phyloP scores from a whole-genome alignment of 1,140 invertebrate genomes.

The Eulimnadia texana region DNA sequence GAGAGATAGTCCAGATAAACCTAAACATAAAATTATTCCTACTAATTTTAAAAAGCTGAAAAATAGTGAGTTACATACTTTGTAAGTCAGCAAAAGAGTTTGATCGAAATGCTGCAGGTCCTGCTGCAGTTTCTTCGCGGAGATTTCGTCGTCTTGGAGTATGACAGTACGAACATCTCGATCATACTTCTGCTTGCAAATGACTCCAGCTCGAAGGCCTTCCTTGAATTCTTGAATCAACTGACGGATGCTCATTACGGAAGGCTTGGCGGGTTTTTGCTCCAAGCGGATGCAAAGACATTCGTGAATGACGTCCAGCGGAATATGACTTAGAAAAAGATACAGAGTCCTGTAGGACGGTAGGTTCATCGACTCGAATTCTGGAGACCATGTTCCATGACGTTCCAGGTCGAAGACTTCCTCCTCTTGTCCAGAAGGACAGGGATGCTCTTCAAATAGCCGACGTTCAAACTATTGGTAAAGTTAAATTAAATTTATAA shows the following conservation, averaged over 20 bases:
- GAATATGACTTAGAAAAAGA: slow-evolving; percentile 65
- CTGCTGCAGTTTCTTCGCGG: background rate
- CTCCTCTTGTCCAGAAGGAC: slow-evolving; percentile 22
- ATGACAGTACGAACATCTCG: slow-evolving; percentile 49
- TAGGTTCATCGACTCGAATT: slow-evolving; percentile 53
- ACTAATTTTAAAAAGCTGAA: background rate
- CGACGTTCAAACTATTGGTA: background rate
- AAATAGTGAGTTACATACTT: background rate
- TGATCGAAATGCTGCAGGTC: background rate
- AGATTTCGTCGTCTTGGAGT: slow-evolving; percentile 20
- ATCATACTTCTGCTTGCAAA: slow-evolving; percentile 53
- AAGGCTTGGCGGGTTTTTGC: slow-evolving; percentile 65
- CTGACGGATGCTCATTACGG: slow-evolving; percentile 66
- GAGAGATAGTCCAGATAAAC: slow-evolving; percentile 59
- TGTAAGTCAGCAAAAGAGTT: background rate
- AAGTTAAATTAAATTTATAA: no score
- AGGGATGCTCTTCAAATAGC: background rate
- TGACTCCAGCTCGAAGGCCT: slow-evolving; percentile 58
- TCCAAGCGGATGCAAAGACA: slow-evolving; percentile 69
- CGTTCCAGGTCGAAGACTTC: slow-evolving; percentile 33
- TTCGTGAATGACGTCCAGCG: slow-evolving; percentile 74
- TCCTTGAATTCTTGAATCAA: slow-evolving; percentile 77
- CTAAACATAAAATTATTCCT: slow-evolving; percentile 29
- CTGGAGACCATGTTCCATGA: slow-evolving; percentile 63
- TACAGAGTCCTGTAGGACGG: slow-evolving; percentile 66